Percentiles rank a stretch among this genome's conserved stretches.
Evolutionary conservation across 2,797 vertebrate species (phyloP).

Genomic region (Hydrophis major): DNA sequence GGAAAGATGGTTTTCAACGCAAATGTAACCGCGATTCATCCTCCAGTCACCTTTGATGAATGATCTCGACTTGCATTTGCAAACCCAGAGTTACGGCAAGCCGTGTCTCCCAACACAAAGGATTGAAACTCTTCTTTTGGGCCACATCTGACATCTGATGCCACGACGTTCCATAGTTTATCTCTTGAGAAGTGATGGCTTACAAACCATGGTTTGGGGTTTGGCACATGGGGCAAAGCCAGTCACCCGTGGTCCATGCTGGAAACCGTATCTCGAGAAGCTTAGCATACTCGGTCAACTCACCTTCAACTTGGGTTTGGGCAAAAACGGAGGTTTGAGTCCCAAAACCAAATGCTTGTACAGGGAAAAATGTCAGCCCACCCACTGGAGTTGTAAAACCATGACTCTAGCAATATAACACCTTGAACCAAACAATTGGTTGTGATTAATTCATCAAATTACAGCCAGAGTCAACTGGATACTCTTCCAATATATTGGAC

Average conservation of each 20-base stretch:
- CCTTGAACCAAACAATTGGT: not conserved
- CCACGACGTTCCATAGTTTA: not conserved
- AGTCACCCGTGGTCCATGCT: not conserved
- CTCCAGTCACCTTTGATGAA: not conserved
- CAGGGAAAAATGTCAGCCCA: not conserved
- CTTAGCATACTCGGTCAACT: not conserved
- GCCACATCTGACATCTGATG: not conserved
- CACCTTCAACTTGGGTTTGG: not conserved
- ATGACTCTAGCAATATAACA: not conserved
- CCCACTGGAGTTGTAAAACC: not conserved
- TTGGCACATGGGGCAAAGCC: not conserved
- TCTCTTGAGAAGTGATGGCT: not conserved
- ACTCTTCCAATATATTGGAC: not conserved
- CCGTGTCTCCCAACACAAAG: not conserved
- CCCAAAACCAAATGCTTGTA: not conserved
- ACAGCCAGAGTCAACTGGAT: not conserved
- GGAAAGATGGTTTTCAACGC: not conserved
- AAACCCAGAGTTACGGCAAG: not conserved
- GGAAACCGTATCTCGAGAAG: not conserved
- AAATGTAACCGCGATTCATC: not conserved
- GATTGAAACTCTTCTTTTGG: not conserved
- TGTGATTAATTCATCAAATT: not conserved
- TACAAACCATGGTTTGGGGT: not conserved
- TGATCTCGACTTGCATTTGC: not conserved
- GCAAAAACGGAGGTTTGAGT: not conserved